Conservation (phyloP, 2,888 invertebrate genomes). For the Andrena trimmerana region DNA sequence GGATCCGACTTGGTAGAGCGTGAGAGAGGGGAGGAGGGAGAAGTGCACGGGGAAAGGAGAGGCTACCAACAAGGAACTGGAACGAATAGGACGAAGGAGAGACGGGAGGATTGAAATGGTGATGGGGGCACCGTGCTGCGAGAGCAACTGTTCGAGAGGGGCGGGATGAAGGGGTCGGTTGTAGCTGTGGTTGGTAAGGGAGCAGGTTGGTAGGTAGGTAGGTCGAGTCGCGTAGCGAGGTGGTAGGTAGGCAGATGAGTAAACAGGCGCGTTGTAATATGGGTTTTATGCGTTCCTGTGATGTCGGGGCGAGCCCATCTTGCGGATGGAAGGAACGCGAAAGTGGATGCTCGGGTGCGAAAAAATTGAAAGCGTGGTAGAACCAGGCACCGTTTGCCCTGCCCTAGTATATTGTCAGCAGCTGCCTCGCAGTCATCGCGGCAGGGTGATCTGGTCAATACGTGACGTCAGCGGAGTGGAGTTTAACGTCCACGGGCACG, state of each 20-base stretch:
- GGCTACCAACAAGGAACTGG: slow-evolving; percentile 31
- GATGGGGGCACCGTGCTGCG: slow-evolving; percentile 47
- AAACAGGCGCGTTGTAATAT: slow-evolving; percentile 46
- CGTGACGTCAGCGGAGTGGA: slow-evolving; percentile 13
- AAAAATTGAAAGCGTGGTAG: background rate
- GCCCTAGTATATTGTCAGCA: background rate
- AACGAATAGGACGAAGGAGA: slow-evolving; percentile 17
- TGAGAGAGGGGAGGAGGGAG: background rate
- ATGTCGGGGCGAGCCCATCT: slow-evolving; percentile 22
- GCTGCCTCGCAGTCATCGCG: background rate
- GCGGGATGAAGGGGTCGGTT: slow-evolving; percentile 48
- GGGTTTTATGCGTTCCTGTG: slow-evolving; percentile 54
- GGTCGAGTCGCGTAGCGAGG: slow-evolving; percentile 24
- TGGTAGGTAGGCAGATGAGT: slow-evolving; percentile 44
- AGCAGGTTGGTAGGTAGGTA: slow-evolving; percentile 42
- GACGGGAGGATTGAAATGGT: slow-evolving; percentile 50
- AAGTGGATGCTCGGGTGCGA: slow-evolving; percentile 5
- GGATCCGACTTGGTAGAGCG: background rate
- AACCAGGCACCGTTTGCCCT: background rate
- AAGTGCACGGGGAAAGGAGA: background rate
- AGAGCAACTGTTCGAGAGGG: slow-evolving; percentile 63
- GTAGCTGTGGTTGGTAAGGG: slow-evolving; percentile 37
- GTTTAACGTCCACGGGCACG: slow-evolving; percentile 22
- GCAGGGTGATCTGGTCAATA: background rate
- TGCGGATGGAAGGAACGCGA: background rate